These are phyloP conservation scores for Augiades crinisus DNA, from an alignment of 2,888 invertebrate genomes.

Conservation along the genomic window DNA sequence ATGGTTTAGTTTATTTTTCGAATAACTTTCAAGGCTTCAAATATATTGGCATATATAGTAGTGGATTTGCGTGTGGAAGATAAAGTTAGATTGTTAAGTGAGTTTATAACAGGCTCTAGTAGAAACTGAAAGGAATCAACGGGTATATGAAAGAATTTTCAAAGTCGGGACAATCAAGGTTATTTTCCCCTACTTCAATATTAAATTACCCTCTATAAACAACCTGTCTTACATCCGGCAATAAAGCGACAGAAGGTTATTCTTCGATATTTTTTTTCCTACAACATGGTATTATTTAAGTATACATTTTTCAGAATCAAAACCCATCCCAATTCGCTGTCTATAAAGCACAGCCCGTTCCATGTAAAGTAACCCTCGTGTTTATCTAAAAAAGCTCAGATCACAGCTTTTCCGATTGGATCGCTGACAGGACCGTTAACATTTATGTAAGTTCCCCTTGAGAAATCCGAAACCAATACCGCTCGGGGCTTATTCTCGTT, in stretches of 20 bases:
- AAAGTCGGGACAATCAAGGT: not conserved
- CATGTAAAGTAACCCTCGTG: slow-evolving; percentile 15
- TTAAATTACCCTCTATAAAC: not conserved
- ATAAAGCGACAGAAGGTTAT: no score
- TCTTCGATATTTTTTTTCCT: no score
- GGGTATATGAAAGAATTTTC: not conserved
- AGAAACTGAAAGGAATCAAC: no score
- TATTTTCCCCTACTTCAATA: slow-evolving; percentile 3
- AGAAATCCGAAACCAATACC: slow-evolving; percentile 48
- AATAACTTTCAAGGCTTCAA: no score
- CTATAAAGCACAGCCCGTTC: slow-evolving; percentile 10
- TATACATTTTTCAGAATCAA: slow-evolving; percentile 5
- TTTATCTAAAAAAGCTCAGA: slow-evolving; percentile 17
- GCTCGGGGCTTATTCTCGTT: slow-evolving; percentile 46
- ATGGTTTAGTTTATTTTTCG: no score
- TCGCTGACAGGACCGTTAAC: slow-evolving; percentile 47
- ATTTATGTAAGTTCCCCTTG: slow-evolving; percentile 55
- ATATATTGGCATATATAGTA: no score
- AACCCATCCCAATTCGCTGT: not conserved
- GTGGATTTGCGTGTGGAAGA: no score
- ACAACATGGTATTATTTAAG: no score
- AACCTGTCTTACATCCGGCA: not conserved
- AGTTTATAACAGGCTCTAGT: no score
- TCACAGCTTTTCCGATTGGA: slow-evolving; percentile 30
- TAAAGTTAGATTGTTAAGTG: no score